Percentiles rank a stretch among this genome's conserved stretches.
Conservation (phyloP, 2,113 vertebrate genomes). For the Campylomormyrus numenius region DNA sequence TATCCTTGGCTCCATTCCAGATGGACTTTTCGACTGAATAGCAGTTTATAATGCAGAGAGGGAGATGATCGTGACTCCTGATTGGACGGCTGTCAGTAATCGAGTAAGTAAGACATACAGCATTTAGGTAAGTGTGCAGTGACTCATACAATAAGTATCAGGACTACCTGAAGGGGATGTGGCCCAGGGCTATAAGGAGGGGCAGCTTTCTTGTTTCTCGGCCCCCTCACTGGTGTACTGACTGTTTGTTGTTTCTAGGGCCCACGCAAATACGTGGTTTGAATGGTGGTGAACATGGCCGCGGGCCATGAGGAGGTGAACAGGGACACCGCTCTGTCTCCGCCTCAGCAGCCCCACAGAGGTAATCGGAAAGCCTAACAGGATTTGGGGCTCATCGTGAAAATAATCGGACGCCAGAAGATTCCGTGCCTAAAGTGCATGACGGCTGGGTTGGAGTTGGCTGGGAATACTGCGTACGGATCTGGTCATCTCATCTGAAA, state of each 20-base stretch:
- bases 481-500: not conserved
- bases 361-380: not conserved
- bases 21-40: not conserved
- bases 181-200: not conserved
- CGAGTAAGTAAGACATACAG: not conserved
- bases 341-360: not conserved
- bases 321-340: not conserved
- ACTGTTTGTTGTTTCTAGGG: not conserved
- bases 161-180: not conserved
- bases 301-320: not conserved
- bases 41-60: not conserved
- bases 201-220: not conserved
- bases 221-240: not conserved
- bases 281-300: not conserved
- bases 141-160: not conserved
- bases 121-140: not conserved
- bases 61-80: not conserved
- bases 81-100: not conserved
- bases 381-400: not conserved
- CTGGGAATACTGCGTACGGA: not conserved
- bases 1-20: not conserved
- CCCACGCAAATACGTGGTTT: not conserved
- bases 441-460: not conserved
- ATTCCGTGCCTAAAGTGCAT: not conserved
- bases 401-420: not conserved